phyloP scores from a whole-genome alignment of 1,140 invertebrate genomes.

The Seison nebaliae region DNA sequence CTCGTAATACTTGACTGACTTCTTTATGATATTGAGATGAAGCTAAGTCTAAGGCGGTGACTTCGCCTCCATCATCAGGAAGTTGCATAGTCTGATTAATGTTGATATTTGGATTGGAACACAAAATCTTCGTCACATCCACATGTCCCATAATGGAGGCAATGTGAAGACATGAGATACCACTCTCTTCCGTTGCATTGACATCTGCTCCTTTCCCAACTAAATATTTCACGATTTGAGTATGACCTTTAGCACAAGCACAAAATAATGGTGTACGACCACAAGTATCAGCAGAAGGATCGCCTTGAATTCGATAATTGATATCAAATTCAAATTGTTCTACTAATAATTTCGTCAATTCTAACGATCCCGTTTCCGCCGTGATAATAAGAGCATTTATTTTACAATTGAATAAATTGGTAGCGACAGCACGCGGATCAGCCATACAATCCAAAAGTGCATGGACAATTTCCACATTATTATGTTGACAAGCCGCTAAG shows the following conservation, averaged over 20 bases:
- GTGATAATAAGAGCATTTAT: constrained; percentile 12
- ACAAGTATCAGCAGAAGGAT: constrained; percentile 6
- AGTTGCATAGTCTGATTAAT: constrained; percentile 12
- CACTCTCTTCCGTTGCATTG: constrained; percentile 13
- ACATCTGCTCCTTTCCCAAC: constrained; percentile 12
- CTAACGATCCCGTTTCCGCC: constrained; percentile 12
- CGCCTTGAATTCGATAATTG: constrained; percentile 12
- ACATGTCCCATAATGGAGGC: constrained; percentile 11
- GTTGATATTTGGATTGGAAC: constrained; percentile 10
- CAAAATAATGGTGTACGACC: constrained; percentile 13
- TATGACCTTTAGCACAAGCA: constrained; percentile 12
- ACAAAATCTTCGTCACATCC: constrained; percentile 6
- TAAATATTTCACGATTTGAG: constrained; percentile 12
- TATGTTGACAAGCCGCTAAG: constrained; percentile 11
- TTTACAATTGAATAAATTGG: constrained; percentile 13
- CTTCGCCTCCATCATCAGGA: constrained; percentile 1
- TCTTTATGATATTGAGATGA: constrained; percentile 4
- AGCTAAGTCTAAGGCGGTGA: constrained; percentile 11
- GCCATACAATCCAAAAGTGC: constrained; percentile 5
- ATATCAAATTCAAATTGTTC: constrained; percentile 9
- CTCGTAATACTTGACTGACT: constrained; percentile 7
- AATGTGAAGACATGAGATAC: constrained; percentile 11
- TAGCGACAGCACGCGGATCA: constrained; percentile 1
- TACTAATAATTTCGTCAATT: constrained; percentile 5
- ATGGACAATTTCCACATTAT: constrained; percentile 8